Percentiles rank a stretch among this genome's conserved stretches.
Conservation (phyloP, 2,888 invertebrate genomes). For the Hipparchia semele region DNA sequence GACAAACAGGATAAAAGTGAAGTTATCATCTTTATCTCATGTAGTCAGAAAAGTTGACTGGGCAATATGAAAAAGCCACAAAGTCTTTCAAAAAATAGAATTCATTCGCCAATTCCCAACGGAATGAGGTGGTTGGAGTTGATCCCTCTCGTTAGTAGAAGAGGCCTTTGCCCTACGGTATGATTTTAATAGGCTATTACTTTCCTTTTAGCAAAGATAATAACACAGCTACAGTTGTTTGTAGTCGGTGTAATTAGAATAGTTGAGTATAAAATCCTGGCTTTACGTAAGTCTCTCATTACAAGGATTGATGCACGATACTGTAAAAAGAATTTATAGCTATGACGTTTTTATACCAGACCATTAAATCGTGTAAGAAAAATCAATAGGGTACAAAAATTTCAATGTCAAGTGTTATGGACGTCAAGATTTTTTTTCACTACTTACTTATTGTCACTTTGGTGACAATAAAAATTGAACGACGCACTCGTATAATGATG, state of each 20-base stretch:
- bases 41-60: neutral
- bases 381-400: no score
- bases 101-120: constrained; percentile 27
- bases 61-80: constrained; percentile 3
- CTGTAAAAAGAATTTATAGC: neutral
- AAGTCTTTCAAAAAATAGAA: constrained; percentile 21
- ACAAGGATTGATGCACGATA: neutral
- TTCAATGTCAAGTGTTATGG: no score
- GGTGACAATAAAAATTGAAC: no score
- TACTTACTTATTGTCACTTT: no score
- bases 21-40: neutral
- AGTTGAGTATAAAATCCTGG: neutral
- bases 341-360: no score
- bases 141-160: constrained; percentile 38
- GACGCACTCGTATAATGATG: no score
- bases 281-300: neutral
- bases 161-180: constrained; percentile 36
- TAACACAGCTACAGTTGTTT: constrained; percentile 26
- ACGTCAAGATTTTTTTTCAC: no score
- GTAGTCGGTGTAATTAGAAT: neutral
- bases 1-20: no score
- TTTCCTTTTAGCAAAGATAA: constrained; percentile 33
- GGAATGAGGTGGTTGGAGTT: constrained; percentile 31
- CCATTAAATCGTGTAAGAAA: no score
- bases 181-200: constrained; percentile 39